Evolutionary conservation across 1,140 invertebrate genomes (phyloP), one percentile per base, ranked within the genome.

Genomic region (Aphelenchoides fujianensis): DNA sequence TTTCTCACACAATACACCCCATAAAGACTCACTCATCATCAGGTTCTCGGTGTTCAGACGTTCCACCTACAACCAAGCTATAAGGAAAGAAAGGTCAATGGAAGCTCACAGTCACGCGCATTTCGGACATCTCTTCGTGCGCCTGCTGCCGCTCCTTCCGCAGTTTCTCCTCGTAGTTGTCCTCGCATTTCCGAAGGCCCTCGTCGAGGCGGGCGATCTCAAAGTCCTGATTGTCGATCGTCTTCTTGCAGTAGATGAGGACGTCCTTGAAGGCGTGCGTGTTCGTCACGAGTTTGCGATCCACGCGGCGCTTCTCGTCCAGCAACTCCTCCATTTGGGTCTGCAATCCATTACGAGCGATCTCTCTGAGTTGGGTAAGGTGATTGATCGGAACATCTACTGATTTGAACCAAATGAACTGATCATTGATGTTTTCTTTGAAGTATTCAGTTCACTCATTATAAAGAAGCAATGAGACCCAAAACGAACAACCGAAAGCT

Each of bases 161-260:
- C 3, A 76, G 32, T 71, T 70, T 69, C n/a, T 76, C 63, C 54
- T 77, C 74, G 16, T 34, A 9, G 31, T 34, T 12, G n/a, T 41
- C 32, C 30, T 76, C 37, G 31, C 12, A 27, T 32, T 23, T 32
- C 23, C 35, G 27, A 1, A 76, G 16, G 9, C n/a, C 31, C 23
- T 74, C 74, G 32, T 76, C 72, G 27, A 74, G 32, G 5, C 71
- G 55, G 31, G 62, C 27, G 35, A 73, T 77, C 71, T 73, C 5
- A n/a, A n/a, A 75, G 36, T 74, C 73, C 59, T 74, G 73, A 16
- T 74, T 73, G 23, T 74, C 76, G 7, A 74, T 74, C 19, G 73
- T 74, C 41, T 72, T 72, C 37, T 74, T 78, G 48, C 73, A 74
- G 57, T 79, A 74, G 54, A 74, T 74, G 27, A 79, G 68, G 28